A percentile compares a stretch with the other conserved stretches of the same genome.
Evolutionary conservation across 2,797 vertebrate genomes (phyloP).

Genomic region (Chromis chromis): DNA sequence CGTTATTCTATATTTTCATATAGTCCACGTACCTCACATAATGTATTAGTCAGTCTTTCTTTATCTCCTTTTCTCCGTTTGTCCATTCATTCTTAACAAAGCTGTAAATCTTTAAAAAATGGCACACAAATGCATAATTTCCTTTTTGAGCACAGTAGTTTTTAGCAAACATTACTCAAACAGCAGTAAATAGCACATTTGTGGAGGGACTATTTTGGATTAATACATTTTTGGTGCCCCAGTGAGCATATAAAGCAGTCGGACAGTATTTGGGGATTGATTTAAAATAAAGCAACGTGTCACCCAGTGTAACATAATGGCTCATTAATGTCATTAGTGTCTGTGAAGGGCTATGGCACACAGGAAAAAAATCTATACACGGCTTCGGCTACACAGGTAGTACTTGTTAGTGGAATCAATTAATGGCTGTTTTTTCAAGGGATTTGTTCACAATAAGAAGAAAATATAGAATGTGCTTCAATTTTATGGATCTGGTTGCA

Average conservation of each 20-base stretch:
- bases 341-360: slow-evolving; percentile 4
- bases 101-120: slow-evolving; percentile 18
- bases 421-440: neutral
- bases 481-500: no score
- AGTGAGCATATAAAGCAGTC: slow-evolving; percentile 2
- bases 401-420: neutral
- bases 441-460: neutral
- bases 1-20: neutral
- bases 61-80: neutral
- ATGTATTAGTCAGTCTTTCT: neutral
- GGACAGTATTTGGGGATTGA: neutral
- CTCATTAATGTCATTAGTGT: slow-evolving; percentile 18
- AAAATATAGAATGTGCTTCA: neutral
- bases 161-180: slow-evolving; percentile 25
- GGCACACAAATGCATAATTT: slow-evolving; percentile 24
- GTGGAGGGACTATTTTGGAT: neutral
- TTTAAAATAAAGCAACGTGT: slow-evolving; percentile 25
- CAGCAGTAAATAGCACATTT: slow-evolving; percentile 16
- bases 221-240: neutral
- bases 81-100: slow-evolving; percentile 21
- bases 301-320: slow-evolving; percentile 4
- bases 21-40: neutral
- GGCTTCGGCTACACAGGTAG: neutral
- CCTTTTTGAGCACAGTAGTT: neutral
- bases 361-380: slow-evolving; percentile 1